phyloP scores from a whole-genome alignment of 2,797 vertebrate genomes.

The Propithecus perrieri region DNA sequence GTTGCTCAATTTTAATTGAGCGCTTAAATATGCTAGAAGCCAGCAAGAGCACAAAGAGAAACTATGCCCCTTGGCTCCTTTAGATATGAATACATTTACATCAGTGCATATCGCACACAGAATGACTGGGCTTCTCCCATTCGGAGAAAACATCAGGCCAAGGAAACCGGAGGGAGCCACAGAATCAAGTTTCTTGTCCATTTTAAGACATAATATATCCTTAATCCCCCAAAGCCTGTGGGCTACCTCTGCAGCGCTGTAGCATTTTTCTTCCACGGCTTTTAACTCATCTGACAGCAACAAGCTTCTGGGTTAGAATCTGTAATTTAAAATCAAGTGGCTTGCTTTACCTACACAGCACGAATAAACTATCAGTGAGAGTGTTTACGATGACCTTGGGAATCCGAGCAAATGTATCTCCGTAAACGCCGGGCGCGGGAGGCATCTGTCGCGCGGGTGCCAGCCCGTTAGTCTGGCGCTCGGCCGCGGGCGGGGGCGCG shows the following conservation, averaged over 20 bases:
- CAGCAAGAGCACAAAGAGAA: neutral
- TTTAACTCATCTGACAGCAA: constrained; percentile 70
- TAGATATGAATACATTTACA: neutral
- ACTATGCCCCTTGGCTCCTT: neutral
- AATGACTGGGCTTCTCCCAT: neutral
- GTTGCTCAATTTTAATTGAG: neutral
- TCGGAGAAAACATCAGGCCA: neutral
- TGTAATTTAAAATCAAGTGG: constrained; percentile 78
- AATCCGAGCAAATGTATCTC: constrained; percentile 52
- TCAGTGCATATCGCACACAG: neutral
- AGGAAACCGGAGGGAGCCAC: neutral
- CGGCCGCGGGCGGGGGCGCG: neutral
- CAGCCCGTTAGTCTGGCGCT: constrained; percentile 63
- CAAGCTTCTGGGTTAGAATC: constrained; percentile 71
- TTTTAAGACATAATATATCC: neutral
- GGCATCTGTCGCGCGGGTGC: constrained; percentile 60
- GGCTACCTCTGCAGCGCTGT: constrained; percentile 41
- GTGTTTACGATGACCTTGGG: constrained; percentile 77
- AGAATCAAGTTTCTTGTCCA: neutral
- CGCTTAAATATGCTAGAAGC: neutral
- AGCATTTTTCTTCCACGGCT: constrained; percentile 51
- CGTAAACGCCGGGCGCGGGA: constrained; percentile 69
- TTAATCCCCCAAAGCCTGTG: neutral
- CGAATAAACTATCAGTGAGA: constrained; percentile 73
- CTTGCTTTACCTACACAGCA: constrained; percentile 56